Percentiles rank a stretch among this genome's conserved stretches.
Conservation (phyloP, 37 sponge, comb jelly and placozoan species). For the Halichondria panicea region DNA sequence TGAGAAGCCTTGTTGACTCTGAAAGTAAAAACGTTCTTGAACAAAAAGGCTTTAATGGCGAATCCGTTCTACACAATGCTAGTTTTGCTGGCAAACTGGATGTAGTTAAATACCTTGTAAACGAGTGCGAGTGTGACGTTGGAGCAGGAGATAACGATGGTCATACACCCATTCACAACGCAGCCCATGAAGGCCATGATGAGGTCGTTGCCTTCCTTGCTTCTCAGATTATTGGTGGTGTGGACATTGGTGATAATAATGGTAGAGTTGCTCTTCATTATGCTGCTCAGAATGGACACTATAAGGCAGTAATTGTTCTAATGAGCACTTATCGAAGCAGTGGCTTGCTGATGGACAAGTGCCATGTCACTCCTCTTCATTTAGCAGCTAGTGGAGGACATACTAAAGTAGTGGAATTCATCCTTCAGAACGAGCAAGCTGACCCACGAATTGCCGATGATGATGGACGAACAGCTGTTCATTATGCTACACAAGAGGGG, state of each 20-base stretch:
- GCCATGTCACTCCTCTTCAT: constrained; percentile 34
- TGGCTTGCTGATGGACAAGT: constrained; percentile 5
- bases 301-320: constrained; percentile 28
- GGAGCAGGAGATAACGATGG: constrained; percentile 22
- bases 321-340: constrained; percentile 8
- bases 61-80: constrained; percentile 53
- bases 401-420: neutral
- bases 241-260: constrained; percentile 36
- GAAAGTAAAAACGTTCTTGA: constrained; percentile 1
- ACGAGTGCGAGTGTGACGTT: constrained; percentile 16
- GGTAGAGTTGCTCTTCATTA: constrained; percentile 55
- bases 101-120: constrained; percentile 30
- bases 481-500: constrained; percentile 66
- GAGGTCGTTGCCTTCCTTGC: constrained; percentile 55
- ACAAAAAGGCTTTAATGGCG: constrained; percentile 26
- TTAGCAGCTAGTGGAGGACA: constrained; percentile 21
- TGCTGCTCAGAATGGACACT: constrained; percentile 67
- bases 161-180: constrained; percentile 63
- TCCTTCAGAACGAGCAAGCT: constrained; percentile 19
- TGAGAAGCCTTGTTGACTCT: constrained; percentile 1
- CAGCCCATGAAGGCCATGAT: constrained; percentile 65
- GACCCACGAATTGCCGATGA: constrained; percentile 27
- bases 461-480: constrained; percentile 55
- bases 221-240: constrained; percentile 9
- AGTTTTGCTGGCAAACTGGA: constrained; percentile 34